These are phyloP conservation scores for Chironex yamaguchii DNA, from an alignment of 30 jellyfish, hydroid and myxozoan species.

Conservation along the genomic window DNA sequence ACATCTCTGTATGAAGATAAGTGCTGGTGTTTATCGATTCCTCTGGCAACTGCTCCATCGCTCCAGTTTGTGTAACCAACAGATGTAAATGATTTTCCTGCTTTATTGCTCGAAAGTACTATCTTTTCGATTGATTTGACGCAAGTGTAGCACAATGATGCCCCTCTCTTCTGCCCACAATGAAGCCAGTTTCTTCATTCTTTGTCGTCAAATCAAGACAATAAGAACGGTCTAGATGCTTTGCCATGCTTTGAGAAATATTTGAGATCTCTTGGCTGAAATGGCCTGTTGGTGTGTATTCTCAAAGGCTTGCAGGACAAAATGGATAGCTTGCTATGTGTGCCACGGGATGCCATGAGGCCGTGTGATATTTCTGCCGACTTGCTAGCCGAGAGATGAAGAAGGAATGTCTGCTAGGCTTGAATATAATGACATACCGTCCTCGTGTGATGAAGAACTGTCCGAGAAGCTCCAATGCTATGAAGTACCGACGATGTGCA, in stretches of 20 bases:
- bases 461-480: no score
- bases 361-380: background rate
- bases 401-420: background rate
- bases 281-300: background rate
- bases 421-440: background rate
- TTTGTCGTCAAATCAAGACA: background rate
- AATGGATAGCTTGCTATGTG: background rate
- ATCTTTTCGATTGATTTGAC: background rate
- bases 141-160: background rate
- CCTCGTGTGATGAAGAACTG: background rate
- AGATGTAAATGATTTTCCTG: background rate
- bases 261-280: slow-evolving; percentile 1
- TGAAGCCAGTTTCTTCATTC: background rate
- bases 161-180: background rate
- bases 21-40: background rate
- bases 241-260: background rate
- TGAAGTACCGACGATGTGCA: background rate
- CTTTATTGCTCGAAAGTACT: background rate
- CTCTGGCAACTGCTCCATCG: background rate
- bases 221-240: background rate
- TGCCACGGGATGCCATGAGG: slow-evolving; percentile 6
- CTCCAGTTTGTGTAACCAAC: background rate
- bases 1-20: background rate
- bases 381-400: background rate
- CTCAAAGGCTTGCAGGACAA: background rate